These are phyloP conservation scores for Vimba vimba DNA, from an alignment of 2,113 vertebrate genomes.

Conservation along the genomic window DNA sequence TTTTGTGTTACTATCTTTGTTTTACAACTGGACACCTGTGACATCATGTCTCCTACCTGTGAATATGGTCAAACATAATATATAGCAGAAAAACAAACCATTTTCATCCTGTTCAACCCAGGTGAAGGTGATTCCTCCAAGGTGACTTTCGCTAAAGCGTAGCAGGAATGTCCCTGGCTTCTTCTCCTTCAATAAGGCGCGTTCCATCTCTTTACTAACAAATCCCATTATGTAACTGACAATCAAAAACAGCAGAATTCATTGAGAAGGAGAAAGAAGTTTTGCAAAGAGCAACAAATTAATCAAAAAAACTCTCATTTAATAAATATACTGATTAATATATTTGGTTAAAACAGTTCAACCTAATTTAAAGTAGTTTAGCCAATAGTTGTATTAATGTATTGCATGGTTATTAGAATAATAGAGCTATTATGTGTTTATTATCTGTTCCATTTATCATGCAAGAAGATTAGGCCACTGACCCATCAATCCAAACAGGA, in stretches of 20 bases:
- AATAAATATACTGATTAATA: background rate
- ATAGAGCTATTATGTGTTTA: background rate
- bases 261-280: background rate
- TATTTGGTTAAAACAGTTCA: background rate
- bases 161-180: conserved; percentile 91
- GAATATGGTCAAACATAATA: background rate
- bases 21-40: background rate
- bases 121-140: conserved; percentile 97
- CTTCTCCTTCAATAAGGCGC: conserved; percentile 87
- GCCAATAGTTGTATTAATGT: background rate
- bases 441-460: background rate
- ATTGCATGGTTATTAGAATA: background rate
- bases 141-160: conserved; percentile 95
- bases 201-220: conserved; percentile 95
- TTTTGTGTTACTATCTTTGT: background rate
- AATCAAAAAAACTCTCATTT: background rate
- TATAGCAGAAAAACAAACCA: conserved; percentile 72
- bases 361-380: background rate
- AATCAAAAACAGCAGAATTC: conserved; percentile 2
- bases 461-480: conserved; percentile 52
- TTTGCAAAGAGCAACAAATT: background rate
- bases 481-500: conserved; percentile 98
- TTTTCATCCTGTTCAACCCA: conserved; percentile 91
- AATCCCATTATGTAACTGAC: conserved; percentile 94
- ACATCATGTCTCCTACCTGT: background rate